Percentiles rank a stretch among this genome's conserved stretches.
Conservation (phyloP, 2,797 vertebrate species). For the Peromyscus attwateri region DNA sequence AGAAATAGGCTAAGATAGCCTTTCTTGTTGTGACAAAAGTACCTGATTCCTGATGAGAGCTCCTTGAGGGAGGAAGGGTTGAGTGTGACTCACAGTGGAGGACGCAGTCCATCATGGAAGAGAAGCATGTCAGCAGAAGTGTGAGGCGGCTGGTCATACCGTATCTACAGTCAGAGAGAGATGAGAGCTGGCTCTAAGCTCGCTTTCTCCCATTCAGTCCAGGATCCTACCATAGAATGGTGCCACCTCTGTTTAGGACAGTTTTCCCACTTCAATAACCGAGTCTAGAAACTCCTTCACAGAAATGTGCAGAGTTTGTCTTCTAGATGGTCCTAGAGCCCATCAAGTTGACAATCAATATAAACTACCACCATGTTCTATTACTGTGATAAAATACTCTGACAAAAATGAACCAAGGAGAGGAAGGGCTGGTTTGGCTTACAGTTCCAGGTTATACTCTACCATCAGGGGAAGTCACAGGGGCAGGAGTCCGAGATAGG, state of each 20-base stretch:
- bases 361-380: not conserved
- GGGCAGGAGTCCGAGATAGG: not conserved
- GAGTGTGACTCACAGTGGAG: not conserved
- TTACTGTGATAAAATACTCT: not conserved
- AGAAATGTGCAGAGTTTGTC: not conserved
- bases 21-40: not conserved
- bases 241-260: no score
- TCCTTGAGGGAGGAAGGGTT: no score
- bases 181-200: not conserved
- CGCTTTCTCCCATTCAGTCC: not conserved
- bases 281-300: not conserved
- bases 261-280: not conserved
- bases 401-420: not conserved
- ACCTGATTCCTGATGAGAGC: not conserved
- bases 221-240: not conserved
- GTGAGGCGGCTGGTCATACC: not conserved
- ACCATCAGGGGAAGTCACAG: not conserved
- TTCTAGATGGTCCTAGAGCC: not conserved
- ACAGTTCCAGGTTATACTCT: not conserved
- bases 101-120: rapidly evolving
- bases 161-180: not conserved
- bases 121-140: not conserved
- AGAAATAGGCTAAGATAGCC: not conserved
- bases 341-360: not conserved
- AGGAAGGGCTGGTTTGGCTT: not conserved